Percentiles rank a stretch among this genome's conserved stretches.
Evolutionary conservation across 53 echinoderm and acorn worm species (phyloP).

Genomic region (Holothuria scabra): DNA sequence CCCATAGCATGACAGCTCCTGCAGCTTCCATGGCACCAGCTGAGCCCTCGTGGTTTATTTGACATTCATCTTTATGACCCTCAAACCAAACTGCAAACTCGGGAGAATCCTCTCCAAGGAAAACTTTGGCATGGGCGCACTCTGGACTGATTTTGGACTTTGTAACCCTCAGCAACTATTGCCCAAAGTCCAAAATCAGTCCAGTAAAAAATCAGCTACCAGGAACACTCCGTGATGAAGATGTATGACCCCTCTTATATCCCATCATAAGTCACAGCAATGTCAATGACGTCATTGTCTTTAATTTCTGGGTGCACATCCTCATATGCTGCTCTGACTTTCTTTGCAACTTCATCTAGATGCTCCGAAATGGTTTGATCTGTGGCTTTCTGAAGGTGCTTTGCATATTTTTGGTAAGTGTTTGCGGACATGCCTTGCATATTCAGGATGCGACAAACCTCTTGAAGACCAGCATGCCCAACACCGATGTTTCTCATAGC

Average conservation of each 20-base stretch:
- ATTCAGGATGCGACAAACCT: conserved; percentile 21
- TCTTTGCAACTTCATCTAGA: conserved; percentile 8
- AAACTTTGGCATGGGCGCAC: background rate
- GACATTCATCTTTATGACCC: conserved; percentile 13
- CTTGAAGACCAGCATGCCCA: conserved; percentile 14
- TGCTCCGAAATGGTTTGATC: background rate
- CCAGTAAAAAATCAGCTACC: background rate
- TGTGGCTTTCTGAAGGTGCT: conserved; percentile 7
- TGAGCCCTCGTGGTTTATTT: conserved; percentile 24
- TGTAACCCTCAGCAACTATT: no score
- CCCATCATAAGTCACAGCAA: conserved; percentile 51
- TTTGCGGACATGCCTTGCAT: conserved; percentile 18
- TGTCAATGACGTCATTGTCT: conserved; percentile 19
- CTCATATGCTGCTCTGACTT: conserved; percentile 30
- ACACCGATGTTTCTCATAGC: conserved; percentile 15
- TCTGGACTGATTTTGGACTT: no score
- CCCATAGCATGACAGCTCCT: conserved; percentile 21
- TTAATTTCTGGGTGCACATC: conserved; percentile 18
- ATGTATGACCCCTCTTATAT: conserved; percentile 44
- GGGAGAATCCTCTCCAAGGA: conserved; percentile 5
- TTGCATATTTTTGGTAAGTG: conserved; percentile 22
- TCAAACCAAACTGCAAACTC: conserved; percentile 30
- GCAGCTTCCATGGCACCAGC: conserved; percentile 16
- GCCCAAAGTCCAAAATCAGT: conserved; percentile 29
- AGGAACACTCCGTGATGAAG: conserved; percentile 4